Conservation (phyloP, 2,113 vertebrate genomes). For the Triplophysa rosa region DNA sequence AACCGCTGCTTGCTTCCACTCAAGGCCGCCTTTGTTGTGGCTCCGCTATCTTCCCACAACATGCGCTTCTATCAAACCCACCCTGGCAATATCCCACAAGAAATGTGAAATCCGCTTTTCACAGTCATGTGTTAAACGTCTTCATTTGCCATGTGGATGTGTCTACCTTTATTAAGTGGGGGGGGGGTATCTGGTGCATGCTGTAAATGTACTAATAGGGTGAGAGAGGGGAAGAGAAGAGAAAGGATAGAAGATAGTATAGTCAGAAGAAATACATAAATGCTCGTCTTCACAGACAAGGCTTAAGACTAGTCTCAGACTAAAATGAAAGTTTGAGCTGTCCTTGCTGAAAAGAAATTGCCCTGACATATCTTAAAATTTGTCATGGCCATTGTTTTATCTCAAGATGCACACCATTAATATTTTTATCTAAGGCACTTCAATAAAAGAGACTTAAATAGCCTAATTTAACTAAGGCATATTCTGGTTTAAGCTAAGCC, state of each 20-base stretch:
- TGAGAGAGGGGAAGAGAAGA: not conserved
- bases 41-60: slow-evolving; percentile 67
- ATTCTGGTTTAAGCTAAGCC: too few relatives aligned
- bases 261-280: not conserved
- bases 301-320: too few relatives aligned
- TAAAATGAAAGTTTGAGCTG: too few relatives aligned
- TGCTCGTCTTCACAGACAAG: too few relatives aligned
- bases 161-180: slow-evolving; percentile 23
- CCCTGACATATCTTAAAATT: too few relatives aligned
- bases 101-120: slow-evolving; percentile 59
- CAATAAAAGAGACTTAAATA: too few relatives aligned
- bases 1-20: slow-evolving; percentile 53
- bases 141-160: slow-evolving; percentile 59
- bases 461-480: too few relatives aligned
- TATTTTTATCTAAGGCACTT: too few relatives aligned
- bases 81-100: slow-evolving; percentile 56
- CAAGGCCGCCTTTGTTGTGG: slow-evolving; percentile 62
- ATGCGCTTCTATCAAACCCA: slow-evolving; percentile 59
- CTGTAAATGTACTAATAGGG: slow-evolving; percentile 1
- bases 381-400: too few relatives aligned
- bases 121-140: slow-evolving; percentile 44
- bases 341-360: too few relatives aligned
- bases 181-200: not conserved
- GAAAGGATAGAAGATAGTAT: not conserved
- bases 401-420: too few relatives aligned